Conservation (phyloP, 2,113 vertebrate species). For the Eulacestoma nigropectus region DNA sequence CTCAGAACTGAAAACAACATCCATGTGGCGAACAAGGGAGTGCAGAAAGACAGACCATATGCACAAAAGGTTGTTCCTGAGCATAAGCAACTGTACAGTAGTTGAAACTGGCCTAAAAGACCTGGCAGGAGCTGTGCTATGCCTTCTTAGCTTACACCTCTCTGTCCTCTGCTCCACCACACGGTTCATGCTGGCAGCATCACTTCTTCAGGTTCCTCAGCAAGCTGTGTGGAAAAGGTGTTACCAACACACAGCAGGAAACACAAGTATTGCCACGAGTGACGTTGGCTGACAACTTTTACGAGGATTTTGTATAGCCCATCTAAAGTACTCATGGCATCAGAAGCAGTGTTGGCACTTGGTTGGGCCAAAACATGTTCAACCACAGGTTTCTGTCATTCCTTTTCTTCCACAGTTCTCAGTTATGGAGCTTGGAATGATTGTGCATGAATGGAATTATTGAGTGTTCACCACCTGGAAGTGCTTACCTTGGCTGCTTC, state of each 20-base stretch:
- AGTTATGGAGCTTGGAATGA: neutral
- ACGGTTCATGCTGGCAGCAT: fast-evolving
- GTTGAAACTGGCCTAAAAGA: neutral
- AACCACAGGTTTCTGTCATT: neutral
- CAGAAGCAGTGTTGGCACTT: neutral
- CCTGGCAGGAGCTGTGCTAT: neutral
- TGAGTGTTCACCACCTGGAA: neutral
- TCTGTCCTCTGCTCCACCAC: neutral
- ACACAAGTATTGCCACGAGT: neutral
- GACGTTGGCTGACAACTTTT: neutral
- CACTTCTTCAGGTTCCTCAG: neutral
- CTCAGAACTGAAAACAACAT: neutral
- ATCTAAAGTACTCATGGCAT: neutral
- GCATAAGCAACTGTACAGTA: neutral
- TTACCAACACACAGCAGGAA: neutral
- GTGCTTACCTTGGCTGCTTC: neutral
- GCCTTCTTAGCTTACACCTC: neutral
- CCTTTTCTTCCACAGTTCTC: neutral
- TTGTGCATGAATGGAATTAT: neutral
- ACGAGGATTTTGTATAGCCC: neutral
- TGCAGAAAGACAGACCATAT: neutral
- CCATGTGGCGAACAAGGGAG: neutral
- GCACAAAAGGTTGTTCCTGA: neutral
- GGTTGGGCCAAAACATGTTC: neutral
- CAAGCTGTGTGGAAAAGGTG: neutral